Conservation (phyloP, 2,888 invertebrate genomes). For the Synanthedon tipuliformis region DNA sequence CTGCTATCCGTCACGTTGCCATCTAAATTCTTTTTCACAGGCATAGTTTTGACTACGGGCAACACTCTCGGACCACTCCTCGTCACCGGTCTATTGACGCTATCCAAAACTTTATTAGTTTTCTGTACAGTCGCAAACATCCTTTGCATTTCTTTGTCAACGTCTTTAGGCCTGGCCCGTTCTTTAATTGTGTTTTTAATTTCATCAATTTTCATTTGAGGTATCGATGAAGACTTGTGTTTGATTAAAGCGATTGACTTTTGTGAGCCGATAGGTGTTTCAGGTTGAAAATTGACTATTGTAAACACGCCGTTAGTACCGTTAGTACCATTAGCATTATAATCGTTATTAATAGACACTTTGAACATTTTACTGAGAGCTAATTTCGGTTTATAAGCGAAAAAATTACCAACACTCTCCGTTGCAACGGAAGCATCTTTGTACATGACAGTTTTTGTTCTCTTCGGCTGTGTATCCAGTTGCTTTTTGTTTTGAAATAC, state of each 20-base stretch:
- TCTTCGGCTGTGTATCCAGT: conserved; percentile 9
- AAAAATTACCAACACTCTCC: conserved; percentile 10
- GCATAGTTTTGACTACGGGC: conserved; percentile 40
- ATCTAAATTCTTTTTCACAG: not conserved
- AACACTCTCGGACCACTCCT: conserved; percentile 49
- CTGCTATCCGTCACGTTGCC: conserved; percentile 4
- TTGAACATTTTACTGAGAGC: conserved; percentile 29
- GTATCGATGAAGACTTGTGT: conserved; percentile 52
- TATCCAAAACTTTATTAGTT: conserved; percentile 15
- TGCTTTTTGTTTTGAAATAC: conserved; percentile 48
- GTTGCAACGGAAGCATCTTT: conserved; percentile 42
- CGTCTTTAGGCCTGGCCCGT: conserved; percentile 42
- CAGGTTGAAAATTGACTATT: conserved; percentile 32
- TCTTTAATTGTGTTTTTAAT: conserved; percentile 41
- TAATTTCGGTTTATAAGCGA: conserved; percentile 14
- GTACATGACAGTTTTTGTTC: conserved; percentile 19
- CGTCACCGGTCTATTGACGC: conserved; percentile 35
- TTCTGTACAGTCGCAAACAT: conserved; percentile 47
- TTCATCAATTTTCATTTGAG: conserved; percentile 59
- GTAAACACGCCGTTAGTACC: conserved; percentile 22
- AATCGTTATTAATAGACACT: conserved; percentile 29
- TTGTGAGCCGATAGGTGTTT: conserved; percentile 14
- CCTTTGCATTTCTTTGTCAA: conserved; percentile 53
- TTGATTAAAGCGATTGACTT: conserved; percentile 29
- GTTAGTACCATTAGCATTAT: conserved; percentile 6